Base-by-base conservation (phyloP, 2,888 invertebrate genomes). In the Drosophila tanythrix region DNA sequence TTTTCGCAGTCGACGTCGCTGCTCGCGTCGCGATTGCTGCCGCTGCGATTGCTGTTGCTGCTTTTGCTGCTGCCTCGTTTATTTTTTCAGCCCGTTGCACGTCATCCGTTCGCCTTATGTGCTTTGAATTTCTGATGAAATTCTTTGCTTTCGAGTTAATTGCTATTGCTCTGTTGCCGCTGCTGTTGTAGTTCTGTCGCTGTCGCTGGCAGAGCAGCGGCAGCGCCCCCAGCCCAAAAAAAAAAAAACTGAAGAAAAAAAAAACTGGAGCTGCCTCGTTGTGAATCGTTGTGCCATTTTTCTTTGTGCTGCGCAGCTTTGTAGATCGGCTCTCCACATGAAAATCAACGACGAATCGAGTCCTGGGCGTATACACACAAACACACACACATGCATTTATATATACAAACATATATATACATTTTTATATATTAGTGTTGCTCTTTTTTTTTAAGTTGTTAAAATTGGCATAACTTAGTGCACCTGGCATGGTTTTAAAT, bases 51-150 rank as follows among this genome's bases (percentile, higher is more conserved):
- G 74, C 58, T 60, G 71, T 40, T 58, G 63, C 69, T 51, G 74
- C 64, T 46, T 65, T 36, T 48, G 38, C 38, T 27, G 5, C 53
- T 59, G 66, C 46, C 69, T 72, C 70, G 82, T 83, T 81, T 25
- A 46, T 81, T 69, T 86, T 84, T 86, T 81, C 84, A 84, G 80
- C 63, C 78, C 80, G 74, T 78, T 83, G 88, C 88, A 85, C 85
- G 88, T 88, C 85, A 85, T 86, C 83, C 84, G 88, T 81, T 80
- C 65, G 77, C 59, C 73, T 77, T 81, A 70, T 85, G 78, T 88
- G 84, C 84, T 89, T 82, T 88, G 85, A 90, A 88, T 88, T 90
- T 91, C 90, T 91, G 91, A 87, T 90, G 90, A 91, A 90, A 91
- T 90, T 90, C 90, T 89, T 91, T 86, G 82, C 85, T 88, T 89